Evolutionary conservation across 1,140 invertebrate species (phyloP).

Genomic region (Diachasmimorpha longicaudata): DNA sequence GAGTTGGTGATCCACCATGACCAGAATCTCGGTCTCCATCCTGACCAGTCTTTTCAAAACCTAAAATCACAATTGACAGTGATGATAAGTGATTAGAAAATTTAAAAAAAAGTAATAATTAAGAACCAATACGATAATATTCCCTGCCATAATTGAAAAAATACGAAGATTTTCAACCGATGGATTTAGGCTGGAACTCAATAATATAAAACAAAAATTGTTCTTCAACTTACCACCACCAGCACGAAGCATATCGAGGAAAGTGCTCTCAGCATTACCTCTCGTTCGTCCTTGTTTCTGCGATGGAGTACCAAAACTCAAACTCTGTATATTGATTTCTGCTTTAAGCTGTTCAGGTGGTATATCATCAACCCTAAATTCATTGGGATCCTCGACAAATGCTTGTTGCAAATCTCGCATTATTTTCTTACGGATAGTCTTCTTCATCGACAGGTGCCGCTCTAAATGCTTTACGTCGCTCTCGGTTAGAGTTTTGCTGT

Average conservation of each 20-base stretch:
- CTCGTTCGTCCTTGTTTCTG: conserved; percentile 59
- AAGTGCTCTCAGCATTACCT: conserved; percentile 69
- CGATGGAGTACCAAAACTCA: conserved; percentile 65
- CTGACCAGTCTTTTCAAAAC: conserved; percentile 60
- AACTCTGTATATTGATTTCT: conserved; percentile 70
- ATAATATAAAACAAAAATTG: not conserved
- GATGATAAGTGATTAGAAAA: conserved; percentile 18
- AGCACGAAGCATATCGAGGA: conserved; percentile 73
- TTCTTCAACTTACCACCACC: conserved; percentile 30
- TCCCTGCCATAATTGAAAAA: no score
- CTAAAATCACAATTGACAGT: conserved; percentile 25
- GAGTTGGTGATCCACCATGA: conserved; percentile 61
- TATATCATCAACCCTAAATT: conserved; percentile 73
- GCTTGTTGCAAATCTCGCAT: conserved; percentile 81
- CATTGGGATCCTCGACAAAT: conserved; percentile 77
- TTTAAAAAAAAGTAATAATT: no score
- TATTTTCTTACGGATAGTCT: conserved; percentile 84
- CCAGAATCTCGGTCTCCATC: conserved; percentile 66
- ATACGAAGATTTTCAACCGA: no score
- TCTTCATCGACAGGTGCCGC: conserved; percentile 84
- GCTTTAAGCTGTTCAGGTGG: conserved; percentile 72
- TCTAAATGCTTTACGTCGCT: conserved; percentile 79
- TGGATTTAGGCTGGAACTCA: no score
- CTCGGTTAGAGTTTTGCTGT: conserved; percentile 69
- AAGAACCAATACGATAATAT: no score